phyloP scores from a whole-genome alignment of 2,888 invertebrate genomes.

The Schizaphis graminum region DNA sequence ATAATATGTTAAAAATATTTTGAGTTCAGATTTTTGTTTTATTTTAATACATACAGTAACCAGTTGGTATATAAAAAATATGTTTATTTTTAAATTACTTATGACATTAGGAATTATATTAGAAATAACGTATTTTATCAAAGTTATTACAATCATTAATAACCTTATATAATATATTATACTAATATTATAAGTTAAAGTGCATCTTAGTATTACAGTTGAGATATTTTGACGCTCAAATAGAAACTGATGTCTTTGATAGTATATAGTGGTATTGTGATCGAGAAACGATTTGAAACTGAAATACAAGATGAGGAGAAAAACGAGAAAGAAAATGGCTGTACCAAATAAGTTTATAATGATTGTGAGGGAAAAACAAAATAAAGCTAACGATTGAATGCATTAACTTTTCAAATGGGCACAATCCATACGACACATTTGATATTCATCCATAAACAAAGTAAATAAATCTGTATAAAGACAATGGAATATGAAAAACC shows the following conservation, averaged over 20 bases:
- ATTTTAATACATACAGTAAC: neutral
- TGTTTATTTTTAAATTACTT: neutral
- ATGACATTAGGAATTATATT: neutral
- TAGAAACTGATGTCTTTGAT: slow-evolving; percentile 33
- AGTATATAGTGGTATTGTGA: neutral
- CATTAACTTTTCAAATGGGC: slow-evolving; percentile 49
- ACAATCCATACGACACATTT: slow-evolving; percentile 26
- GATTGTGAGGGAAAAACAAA: slow-evolving; percentile 21
- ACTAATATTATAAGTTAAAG: neutral
- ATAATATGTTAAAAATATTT: neutral
- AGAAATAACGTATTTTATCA: neutral
- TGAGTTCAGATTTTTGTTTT: neutral
- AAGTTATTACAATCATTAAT: neutral
- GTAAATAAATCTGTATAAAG: neutral
- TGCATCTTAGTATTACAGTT: slow-evolving; percentile 5
- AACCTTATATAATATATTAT: neutral
- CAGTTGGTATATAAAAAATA: neutral
- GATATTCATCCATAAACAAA: neutral
- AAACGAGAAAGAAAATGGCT: neutral
- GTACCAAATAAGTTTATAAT: neutral
- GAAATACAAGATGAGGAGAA: neutral
- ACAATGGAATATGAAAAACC: slow-evolving; percentile 32
- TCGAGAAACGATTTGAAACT: slow-evolving; percentile 39
- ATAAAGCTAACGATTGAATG: slow-evolving; percentile 51
- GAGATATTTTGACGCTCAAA: neutral